Percentiles rank a stretch among this genome's conserved stretches.
These are phyloP conservation scores for Dreissena polymorpha DNA, from an alignment of 1,140 invertebrate genomes.

Conservation along the genomic window DNA sequence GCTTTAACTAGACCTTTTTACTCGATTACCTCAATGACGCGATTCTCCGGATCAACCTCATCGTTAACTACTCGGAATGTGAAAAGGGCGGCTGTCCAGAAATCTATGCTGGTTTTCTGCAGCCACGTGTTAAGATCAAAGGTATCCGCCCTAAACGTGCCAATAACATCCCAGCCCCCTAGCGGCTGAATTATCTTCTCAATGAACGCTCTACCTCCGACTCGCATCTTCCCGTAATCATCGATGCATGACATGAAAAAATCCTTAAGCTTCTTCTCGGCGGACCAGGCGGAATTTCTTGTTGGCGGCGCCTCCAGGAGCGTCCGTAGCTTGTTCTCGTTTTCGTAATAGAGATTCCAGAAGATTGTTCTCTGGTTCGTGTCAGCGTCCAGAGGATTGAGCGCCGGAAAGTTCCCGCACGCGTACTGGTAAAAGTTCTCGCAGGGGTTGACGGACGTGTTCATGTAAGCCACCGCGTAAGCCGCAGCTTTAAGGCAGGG, in stretches of 20 bases:
- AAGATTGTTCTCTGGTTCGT: constrained; percentile 58
- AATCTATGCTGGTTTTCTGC: constrained; percentile 69
- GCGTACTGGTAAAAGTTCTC: constrained; percentile 83
- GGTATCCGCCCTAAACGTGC: constrained; percentile 51
- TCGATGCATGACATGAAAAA: constrained; percentile 73
- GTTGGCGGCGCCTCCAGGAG: constrained; percentile 62
- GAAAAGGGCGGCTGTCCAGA: constrained; percentile 73
- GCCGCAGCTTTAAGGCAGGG: constrained; percentile 68
- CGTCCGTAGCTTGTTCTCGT: constrained; percentile 65
- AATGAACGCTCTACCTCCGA: constrained; percentile 67
- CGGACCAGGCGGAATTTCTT: constrained; percentile 59
- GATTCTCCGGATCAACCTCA: constrained; percentile 56
- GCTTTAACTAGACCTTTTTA: neutral
- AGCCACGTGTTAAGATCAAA: constrained; percentile 68
- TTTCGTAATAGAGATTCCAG: constrained; percentile 64
- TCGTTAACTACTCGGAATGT: constrained; percentile 62
- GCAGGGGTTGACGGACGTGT: constrained; percentile 81
- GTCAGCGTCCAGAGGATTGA: constrained; percentile 62
- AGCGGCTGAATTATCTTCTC: constrained; percentile 64
- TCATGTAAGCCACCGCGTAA: constrained; percentile 74
- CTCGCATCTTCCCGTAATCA: constrained; percentile 66
- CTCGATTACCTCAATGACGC: constrained; percentile 66
- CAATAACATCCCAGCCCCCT: constrained; percentile 73
- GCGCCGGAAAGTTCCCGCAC: constrained; percentile 78
- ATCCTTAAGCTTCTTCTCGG: constrained; percentile 74